Base-by-base conservation (phyloP, 2,797 vertebrate species). In the Siniperca undulata region DNA sequence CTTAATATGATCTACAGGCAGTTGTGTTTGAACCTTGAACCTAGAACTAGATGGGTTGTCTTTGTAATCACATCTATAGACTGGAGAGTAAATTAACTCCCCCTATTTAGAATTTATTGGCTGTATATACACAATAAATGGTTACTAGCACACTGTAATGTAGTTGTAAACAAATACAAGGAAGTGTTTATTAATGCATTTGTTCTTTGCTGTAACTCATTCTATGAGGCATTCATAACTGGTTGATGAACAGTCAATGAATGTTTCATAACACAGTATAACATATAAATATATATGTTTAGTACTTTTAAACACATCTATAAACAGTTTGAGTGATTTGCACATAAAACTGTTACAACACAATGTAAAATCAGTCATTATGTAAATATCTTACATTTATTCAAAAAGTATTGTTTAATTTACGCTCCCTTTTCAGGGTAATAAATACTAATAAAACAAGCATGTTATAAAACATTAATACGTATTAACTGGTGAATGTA, bases 1-100 rank as follows among this genome's bases (percentile, higher is more conserved):
- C 69, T 82, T 83, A 52, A 86, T 76, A 58, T 44, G 71, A 53
- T 74, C 83, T 60, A 3, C 55, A 60, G 82, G 82, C 75, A 58
- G 19, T 16, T 75, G 74, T 38, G 12, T 70, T 81, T 66, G 36
- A 71, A 78, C 72, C 67, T 81, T 66, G 36, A 71, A 78, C 72
- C 67, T 77, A 83, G 38, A 73, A 10, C 16, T 19, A 52, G 13
- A 78, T 64, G 71, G 70, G 86, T 88, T 88, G 58, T 75, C 71
- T 74, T 74, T 70, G 65, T 72, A 77, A 85, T 83, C n/a, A 48
- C 42, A 73, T 81, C 44, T 72, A 53, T 9, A 67, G 17, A 42
- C 48, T 14, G 19, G 3, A 70, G 48, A 27, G 52, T 55, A 40
- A 70, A 81, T 65, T 5, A 48, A 77, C 60, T 59, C 19, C 8